A percentile compares a stretch with the other conserved stretches of the same genome.
Evolutionary conservation across 2,113 vertebrate species (phyloP).

Genomic region (Odobenus rosmarus): DNA sequence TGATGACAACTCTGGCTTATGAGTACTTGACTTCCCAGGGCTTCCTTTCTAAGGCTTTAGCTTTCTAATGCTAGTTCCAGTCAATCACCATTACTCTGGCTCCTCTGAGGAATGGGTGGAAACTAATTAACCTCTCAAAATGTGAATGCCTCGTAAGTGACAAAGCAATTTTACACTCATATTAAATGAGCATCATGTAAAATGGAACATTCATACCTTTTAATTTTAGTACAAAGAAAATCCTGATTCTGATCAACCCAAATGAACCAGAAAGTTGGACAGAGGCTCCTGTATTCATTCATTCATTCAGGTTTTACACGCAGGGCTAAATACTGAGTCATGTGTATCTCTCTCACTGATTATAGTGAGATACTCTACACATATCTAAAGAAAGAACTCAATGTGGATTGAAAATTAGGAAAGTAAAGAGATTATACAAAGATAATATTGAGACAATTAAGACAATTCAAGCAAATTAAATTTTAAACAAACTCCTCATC

Average conservation of each 20-base stretch:
- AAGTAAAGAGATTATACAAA: not conserved
- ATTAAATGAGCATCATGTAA: not conserved
- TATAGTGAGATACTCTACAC: not conserved
- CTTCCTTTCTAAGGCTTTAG: not conserved
- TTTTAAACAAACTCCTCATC: not conserved
- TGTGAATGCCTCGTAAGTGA: not conserved
- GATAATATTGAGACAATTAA: not conserved
- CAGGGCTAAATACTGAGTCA: not conserved
- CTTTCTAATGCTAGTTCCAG: not conserved
- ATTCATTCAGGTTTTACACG: not conserved
- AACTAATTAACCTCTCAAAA: constrained; percentile 35
- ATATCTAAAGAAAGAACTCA: not conserved
- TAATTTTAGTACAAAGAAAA: not conserved
- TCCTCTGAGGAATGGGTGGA: not conserved
- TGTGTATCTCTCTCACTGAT: not conserved
- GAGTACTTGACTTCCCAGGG: not conserved
- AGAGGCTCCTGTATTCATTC: not conserved
- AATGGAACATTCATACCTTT: not conserved
- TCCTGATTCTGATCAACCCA: not conserved
- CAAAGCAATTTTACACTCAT: not conserved
- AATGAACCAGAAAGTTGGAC: not conserved
- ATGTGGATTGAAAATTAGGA: not conserved
- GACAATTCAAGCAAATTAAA: constrained; percentile 16
- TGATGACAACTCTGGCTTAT: not conserved
- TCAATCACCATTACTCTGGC: not conserved